Evolutionary conservation across 2,888 invertebrate genomes (phyloP).

Genomic region (Orthosia gothica): DNA sequence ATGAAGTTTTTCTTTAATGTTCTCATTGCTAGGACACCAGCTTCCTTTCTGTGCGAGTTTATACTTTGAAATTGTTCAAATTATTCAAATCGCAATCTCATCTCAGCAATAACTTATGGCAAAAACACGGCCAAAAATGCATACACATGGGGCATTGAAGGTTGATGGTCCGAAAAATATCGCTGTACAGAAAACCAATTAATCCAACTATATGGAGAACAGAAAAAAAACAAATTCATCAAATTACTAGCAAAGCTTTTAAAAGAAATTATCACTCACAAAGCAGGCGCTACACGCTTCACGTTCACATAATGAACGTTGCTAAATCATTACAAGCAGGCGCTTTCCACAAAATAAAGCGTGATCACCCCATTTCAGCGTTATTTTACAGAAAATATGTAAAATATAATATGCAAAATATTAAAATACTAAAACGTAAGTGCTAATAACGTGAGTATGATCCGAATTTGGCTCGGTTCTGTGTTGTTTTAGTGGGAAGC

Average conservation of each 20-base stretch:
- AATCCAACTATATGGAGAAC: too few species aligned
- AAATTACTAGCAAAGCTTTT: conserved; percentile 3
- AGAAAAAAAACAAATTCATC: too few species aligned
- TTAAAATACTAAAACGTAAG: conserved; percentile 60
- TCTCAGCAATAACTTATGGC: too few species aligned
- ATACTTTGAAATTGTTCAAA: too few species aligned
- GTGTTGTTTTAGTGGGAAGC: conserved; percentile 74
- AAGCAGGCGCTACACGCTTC: conserved; percentile 33
- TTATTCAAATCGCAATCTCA: too few species aligned
- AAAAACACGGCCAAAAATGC: too few species aligned
- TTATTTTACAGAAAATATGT: conserved; percentile 40
- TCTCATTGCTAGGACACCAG: too few species aligned
- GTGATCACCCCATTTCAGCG: conserved; percentile 23
- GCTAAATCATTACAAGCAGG: conserved; percentile 56
- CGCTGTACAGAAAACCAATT: too few species aligned
- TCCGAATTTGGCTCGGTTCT: conserved; percentile 76
- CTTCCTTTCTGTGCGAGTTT: too few species aligned
- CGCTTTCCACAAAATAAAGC: conserved; percentile 40
- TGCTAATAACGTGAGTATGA: conserved; percentile 67
- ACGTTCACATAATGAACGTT: conserved; percentile 29
- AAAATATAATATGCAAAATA: conserved; percentile 52
- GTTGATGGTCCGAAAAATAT: too few species aligned
- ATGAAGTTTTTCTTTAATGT: too few species aligned
- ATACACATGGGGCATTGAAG: too few species aligned
- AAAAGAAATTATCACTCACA: conserved; percentile 5